Base-by-base conservation (phyloP, 2,797 vertebrate species). In the Chaetophractus vellerosus region DNA sequence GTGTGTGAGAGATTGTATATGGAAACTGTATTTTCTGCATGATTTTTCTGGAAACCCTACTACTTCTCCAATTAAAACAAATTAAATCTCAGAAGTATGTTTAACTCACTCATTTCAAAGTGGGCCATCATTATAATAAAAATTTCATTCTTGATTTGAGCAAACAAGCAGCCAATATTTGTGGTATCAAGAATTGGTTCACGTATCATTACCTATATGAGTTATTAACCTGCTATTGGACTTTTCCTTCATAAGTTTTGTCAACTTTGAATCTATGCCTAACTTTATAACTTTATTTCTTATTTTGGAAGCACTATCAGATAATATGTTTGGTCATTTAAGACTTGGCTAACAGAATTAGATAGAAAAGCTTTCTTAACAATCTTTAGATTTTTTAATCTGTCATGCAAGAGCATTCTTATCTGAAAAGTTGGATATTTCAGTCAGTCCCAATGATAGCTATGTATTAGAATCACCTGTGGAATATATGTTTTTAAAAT, bases 341-440 rank as follows among this genome's bases (percentile, higher is more conserved):
- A 59, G 28, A 5, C 11, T 31, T 88, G n/a, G 6, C 11, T 88
- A 72, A 55, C 7, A 50, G 36, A 55, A 26, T 52, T 21, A 82
- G 18, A 48, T 41, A 48, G 24, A 74, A 87, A 80, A 86, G 2
- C 2, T 23, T 72, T 75, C 7, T 68, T 68, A 61, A 68, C 59
- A 88, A 33, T 55, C 8, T 64, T 74, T 71, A 84, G 26, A 79
- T 16, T 82, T 94, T 95, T 74, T 12, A 94, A 63, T 52, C 50
- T 87, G 15, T 57, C 48, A n/a, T 33, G 9, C n/a, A 69, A 74
- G 7, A 10, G 24, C 1, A 90, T 64, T 66, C 3, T 87, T 50
- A 50, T 52, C 28, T 86, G 31, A 1, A 94, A 89, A 95, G 52
- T 10, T 72, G 50, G 31, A 76, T 48, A 41, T 75, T 74, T 96